Evolutionary conservation across 1,140 invertebrate species (phyloP).

Genomic region (Drosophila bifasciata): DNA sequence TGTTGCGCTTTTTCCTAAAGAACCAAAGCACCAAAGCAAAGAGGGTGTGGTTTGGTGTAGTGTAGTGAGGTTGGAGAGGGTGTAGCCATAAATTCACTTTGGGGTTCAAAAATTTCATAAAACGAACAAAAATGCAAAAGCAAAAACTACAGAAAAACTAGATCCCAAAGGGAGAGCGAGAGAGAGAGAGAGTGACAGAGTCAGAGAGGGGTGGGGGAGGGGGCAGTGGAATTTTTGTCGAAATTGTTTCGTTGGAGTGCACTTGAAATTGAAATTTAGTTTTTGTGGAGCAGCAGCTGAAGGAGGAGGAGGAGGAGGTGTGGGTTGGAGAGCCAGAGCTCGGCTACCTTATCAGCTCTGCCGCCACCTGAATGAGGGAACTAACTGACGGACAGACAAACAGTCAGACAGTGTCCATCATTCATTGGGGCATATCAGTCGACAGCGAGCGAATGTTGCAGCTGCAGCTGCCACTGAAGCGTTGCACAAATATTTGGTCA

Average conservation of each 20-base stretch:
- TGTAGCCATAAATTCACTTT: conserved; percentile 70
- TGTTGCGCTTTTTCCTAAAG: conserved; percentile 78
- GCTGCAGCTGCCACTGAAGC: conserved; percentile 56
- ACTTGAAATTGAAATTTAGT: conserved; percentile 78
- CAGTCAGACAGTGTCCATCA: not conserved
- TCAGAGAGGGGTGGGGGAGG: no score
- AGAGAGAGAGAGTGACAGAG: conserved; percentile 22
- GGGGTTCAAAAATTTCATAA: conserved; percentile 31
- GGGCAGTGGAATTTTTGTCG: conserved; percentile 56
- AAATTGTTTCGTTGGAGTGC: conserved; percentile 71
- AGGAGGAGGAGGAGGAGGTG: not conserved
- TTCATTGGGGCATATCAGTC: no score
- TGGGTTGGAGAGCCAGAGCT: conserved; percentile 17
- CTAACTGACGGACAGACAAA: conserved; percentile 43
- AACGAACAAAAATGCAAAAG: conserved; percentile 33
- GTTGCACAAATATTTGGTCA: conserved; percentile 75
- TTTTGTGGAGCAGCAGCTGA: conserved; percentile 3
- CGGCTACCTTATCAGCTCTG: conserved; percentile 44
- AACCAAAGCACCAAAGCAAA: conserved; percentile 21
- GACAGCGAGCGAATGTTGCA: not conserved
- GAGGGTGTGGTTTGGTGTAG: conserved; percentile 14
- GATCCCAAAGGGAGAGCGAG: not conserved
- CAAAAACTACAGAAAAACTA: not conserved
- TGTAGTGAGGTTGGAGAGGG: conserved; percentile 1
- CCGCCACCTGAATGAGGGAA: conserved; percentile 38